Conservation (phyloP, 1,140 invertebrate species). For the Andricus grossulariae region DNA sequence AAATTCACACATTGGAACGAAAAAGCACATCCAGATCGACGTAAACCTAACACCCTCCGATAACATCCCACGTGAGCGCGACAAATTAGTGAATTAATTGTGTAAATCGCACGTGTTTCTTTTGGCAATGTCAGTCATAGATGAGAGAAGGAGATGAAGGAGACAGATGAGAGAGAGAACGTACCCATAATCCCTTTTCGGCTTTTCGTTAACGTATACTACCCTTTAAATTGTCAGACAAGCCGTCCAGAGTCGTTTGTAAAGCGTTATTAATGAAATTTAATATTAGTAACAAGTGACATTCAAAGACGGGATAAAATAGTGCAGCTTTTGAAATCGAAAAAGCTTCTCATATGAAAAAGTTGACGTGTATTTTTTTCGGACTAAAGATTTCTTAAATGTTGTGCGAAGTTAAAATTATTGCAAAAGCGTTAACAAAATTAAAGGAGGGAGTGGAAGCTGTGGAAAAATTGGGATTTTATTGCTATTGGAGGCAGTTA, state of each 20-base stretch:
- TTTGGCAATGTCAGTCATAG: neutral
- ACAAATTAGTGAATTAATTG: slow-evolving; percentile 71
- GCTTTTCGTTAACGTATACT: slow-evolving; percentile 57
- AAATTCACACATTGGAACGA: slow-evolving; percentile 30
- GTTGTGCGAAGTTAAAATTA: no score
- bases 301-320: slow-evolving; percentile 10
- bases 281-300: slow-evolving; percentile 68
- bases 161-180: slow-evolving; percentile 36
- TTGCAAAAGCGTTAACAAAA: no score
- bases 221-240: slow-evolving; percentile 64
- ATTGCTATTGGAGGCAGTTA: no score
- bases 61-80: slow-evolving; percentile 66
- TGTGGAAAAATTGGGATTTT: neutral
- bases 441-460: neutral
- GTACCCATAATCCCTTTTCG: slow-evolving; percentile 64
- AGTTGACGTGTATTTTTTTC: no score
- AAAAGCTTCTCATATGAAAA: neutral
- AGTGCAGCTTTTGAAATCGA: slow-evolving; percentile 32
- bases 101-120: slow-evolving; percentile 59
- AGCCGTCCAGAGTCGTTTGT: slow-evolving; percentile 62
- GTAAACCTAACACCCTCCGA: slow-evolving; percentile 60
- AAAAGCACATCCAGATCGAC: slow-evolving; percentile 48
- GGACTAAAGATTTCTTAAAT: no score
- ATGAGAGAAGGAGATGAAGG: slow-evolving; percentile 29
- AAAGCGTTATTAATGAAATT: slow-evolving; percentile 70